Conservation (phyloP, 2,888 invertebrate species). For the Oegoconia quadripuncta region DNA sequence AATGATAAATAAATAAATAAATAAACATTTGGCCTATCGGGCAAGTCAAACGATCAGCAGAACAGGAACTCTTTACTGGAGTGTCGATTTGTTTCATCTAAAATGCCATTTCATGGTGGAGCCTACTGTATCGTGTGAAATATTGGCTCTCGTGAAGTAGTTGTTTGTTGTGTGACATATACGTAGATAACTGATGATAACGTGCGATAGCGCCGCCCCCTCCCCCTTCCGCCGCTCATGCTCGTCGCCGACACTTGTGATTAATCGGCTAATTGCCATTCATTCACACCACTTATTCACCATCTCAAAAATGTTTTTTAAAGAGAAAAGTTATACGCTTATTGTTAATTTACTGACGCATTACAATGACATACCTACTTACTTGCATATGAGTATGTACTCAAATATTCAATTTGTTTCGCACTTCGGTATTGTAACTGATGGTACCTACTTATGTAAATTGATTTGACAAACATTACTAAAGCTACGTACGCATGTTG, state of each 20-base stretch:
- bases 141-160: constrained; percentile 48
- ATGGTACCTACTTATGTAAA: too few relatives aligned
- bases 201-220: constrained; percentile 30
- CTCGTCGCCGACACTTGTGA: constrained; percentile 18
- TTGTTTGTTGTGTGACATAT: constrained; percentile 38
- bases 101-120: constrained; percentile 59
- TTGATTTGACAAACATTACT: constrained; percentile 6
- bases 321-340: constrained; percentile 11
- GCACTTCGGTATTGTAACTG: not conserved
- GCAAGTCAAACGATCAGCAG: constrained; percentile 18
- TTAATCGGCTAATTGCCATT: constrained; percentile 29
- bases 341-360: constrained; percentile 11
- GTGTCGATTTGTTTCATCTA: constrained; percentile 47
- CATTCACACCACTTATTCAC: constrained; percentile 24
- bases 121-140: constrained; percentile 38
- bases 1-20: too few relatives aligned
- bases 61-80: constrained; percentile 26
- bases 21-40: too few relatives aligned
- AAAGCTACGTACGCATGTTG: not conserved
- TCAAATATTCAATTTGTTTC: constrained; percentile 2
- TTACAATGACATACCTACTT: constrained; percentile 6
- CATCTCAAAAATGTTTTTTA: constrained; percentile 15
- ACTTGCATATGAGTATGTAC: not conserved
- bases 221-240: constrained; percentile 17
- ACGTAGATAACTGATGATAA: too few relatives aligned